A percentile compares a stretch with the other conserved stretches of the same genome.
phyloP scores from a whole-genome alignment of 2,113 vertebrate species.

The Tachycineta bicolor region DNA sequence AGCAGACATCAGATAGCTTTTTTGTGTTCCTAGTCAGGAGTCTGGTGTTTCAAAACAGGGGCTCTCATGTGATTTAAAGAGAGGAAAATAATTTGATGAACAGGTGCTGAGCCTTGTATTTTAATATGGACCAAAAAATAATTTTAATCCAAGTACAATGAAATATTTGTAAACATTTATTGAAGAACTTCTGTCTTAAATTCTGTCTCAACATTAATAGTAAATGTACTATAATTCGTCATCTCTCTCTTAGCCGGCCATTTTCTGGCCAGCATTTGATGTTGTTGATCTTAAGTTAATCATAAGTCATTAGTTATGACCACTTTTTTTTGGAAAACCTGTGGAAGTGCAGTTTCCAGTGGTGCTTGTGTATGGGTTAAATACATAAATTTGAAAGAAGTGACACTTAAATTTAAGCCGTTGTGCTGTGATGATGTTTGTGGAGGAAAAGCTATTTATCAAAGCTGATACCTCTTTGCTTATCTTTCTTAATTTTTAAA shows the following conservation, averaged over 20 bases:
- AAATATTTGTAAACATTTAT: background rate
- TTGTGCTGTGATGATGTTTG: background rate
- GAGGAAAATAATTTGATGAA: background rate
- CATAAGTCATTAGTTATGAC: background rate
- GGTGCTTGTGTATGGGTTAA: background rate
- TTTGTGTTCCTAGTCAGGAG: background rate
- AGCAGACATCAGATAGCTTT: background rate
- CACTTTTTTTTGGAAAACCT: background rate
- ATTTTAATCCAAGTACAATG: background rate
- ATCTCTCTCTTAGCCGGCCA: background rate
- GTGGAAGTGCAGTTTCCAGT: background rate
- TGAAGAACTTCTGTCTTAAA: background rate
- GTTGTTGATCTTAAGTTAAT: background rate
- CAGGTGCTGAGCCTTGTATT: background rate
- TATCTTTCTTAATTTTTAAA: background rate
- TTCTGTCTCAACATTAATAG: background rate
- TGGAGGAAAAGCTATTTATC: background rate
- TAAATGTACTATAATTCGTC: background rate
- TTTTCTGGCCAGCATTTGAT: background rate
- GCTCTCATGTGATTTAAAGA: background rate
- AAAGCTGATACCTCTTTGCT: background rate
- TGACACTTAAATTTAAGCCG: background rate
- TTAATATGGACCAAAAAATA: background rate
- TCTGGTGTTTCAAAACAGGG: background rate
- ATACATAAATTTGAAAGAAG: background rate